Conservation (phyloP, 2,113 vertebrate species). For the Lasiurus cinereus region DNA sequence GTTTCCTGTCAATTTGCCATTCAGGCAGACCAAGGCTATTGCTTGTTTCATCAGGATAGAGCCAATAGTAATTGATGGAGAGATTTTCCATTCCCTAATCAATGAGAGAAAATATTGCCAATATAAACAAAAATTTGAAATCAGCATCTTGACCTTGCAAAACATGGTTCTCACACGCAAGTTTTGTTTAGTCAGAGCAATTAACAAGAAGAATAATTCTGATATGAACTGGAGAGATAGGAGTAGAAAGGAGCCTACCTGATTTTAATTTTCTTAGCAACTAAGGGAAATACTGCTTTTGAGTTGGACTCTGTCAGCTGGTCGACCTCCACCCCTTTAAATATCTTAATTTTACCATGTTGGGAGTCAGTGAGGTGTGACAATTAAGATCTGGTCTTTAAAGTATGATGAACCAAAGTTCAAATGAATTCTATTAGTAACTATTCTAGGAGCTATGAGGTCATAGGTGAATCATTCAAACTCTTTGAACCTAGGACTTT, state of each 20-base stretch:
- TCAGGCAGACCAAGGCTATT: constrained; percentile 49
- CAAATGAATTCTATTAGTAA: background rate
- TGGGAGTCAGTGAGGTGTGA: background rate
- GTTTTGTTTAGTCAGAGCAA: constrained; percentile 65
- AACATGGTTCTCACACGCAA: constrained; percentile 52
- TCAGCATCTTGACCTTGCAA: constrained; percentile 63
- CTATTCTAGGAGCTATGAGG: background rate
- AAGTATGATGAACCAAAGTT: constrained; percentile 15
- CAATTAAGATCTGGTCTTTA: background rate
- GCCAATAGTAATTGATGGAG: constrained; percentile 63
- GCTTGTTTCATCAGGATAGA: constrained; percentile 72
- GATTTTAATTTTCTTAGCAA: constrained; percentile 45
- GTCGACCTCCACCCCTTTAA: background rate
- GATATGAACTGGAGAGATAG: background rate
- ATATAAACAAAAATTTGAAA: constrained; percentile 73
- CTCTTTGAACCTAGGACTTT: constrained; percentile 22
- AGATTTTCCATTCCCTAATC: constrained; percentile 79
- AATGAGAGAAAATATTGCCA: constrained; percentile 77
- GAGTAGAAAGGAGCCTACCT: background rate
- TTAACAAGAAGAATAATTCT: constrained; percentile 13
- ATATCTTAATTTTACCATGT: background rate
- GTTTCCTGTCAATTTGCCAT: constrained; percentile 66
- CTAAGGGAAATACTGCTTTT: constrained; percentile 37
- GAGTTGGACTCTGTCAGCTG: constrained; percentile 6
- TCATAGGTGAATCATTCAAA: background rate